Percentiles rank a stretch among this genome's conserved stretches.
Conservation (phyloP, 2,888 invertebrate species). For the Bombyx huttoni region DNA sequence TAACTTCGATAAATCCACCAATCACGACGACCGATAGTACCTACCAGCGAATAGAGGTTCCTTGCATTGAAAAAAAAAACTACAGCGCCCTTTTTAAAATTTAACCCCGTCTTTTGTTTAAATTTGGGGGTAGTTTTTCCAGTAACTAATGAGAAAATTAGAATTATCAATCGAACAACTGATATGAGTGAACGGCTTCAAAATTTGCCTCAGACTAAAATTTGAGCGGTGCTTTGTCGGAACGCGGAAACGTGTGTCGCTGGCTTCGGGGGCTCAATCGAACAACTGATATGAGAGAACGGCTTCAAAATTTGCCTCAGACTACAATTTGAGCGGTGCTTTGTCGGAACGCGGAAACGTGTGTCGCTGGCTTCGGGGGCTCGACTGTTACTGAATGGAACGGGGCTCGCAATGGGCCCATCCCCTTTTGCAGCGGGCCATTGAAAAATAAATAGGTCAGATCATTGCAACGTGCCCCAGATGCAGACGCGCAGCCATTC, state of each 20-base stretch:
- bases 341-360: slow-evolving; percentile 32
- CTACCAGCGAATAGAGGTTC: slow-evolving; percentile 32
- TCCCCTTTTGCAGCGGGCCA: slow-evolving; percentile 62
- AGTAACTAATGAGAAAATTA: not conserved
- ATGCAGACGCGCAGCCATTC: slow-evolving; percentile 55
- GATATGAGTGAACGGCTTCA: not conserved
- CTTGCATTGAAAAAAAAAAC: slow-evolving; percentile 17
- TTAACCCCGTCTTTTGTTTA: slow-evolving; percentile 2
- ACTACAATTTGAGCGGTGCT: not conserved
- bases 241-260: slow-evolving; percentile 49
- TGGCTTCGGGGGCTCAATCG: slow-evolving; percentile 41
- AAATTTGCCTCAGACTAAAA: not conserved
- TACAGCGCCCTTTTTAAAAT: slow-evolving; percentile 40
- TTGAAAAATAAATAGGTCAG: slow-evolving; percentile 71
- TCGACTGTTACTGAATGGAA: slow-evolving; percentile 64
- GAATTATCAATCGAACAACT: not conserved
- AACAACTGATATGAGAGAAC: not conserved
- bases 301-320: not conserved
- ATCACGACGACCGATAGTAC: slow-evolving; percentile 22
- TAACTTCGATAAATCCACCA: slow-evolving; percentile 28
- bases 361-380: slow-evolving; percentile 56
- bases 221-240: slow-evolving; percentile 4
- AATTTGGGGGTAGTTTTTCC: not conserved
- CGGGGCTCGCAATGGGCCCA: slow-evolving; percentile 48
- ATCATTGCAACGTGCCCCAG: slow-evolving; percentile 64